These are phyloP conservation scores for Phorcus lineatus DNA, from an alignment of 2,888 invertebrate species.

Conservation along the genomic window DNA sequence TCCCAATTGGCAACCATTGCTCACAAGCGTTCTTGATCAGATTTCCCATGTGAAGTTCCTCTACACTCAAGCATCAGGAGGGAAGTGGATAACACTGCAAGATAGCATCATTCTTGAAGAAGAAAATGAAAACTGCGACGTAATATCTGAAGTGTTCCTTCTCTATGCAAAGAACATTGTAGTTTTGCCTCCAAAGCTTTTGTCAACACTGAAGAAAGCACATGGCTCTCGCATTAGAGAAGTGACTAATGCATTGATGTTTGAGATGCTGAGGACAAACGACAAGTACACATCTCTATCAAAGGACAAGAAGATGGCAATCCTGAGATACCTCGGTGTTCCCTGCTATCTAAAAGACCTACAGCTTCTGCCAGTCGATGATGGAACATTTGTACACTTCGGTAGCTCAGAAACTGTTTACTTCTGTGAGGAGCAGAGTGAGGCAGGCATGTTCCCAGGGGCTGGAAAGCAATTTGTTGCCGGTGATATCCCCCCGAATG, in stretches of 20 bases:
- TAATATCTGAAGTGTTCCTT: background rate
- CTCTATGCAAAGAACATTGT: background rate
- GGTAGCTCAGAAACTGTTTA: background rate
- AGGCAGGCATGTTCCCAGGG: slow-evolving; percentile 23
- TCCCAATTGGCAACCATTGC: slow-evolving; percentile 49
- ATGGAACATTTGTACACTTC: slow-evolving; percentile 16
- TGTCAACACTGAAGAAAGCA: background rate
- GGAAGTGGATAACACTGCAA: slow-evolving; percentile 5
- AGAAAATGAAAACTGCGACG: background rate
- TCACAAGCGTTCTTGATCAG: slow-evolving; percentile 55
- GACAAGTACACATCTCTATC: background rate
- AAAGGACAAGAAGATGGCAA: background rate
- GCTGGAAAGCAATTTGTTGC: background rate
- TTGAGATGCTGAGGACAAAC: background rate
- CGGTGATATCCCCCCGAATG: background rate
- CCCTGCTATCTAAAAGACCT: background rate
- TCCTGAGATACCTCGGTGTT: background rate
- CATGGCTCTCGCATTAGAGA: background rate
- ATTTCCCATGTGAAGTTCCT: background rate
- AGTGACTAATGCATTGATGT: background rate
- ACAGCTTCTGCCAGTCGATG: slow-evolving; percentile 6
- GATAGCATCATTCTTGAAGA: background rate
- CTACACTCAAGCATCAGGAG: background rate
- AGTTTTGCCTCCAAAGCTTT: background rate
- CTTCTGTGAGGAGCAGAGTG: background rate